Evolutionary conservation across 2,797 vertebrate genomes (phyloP).

Genomic region (Lagocephalus sceleratus): DNA sequence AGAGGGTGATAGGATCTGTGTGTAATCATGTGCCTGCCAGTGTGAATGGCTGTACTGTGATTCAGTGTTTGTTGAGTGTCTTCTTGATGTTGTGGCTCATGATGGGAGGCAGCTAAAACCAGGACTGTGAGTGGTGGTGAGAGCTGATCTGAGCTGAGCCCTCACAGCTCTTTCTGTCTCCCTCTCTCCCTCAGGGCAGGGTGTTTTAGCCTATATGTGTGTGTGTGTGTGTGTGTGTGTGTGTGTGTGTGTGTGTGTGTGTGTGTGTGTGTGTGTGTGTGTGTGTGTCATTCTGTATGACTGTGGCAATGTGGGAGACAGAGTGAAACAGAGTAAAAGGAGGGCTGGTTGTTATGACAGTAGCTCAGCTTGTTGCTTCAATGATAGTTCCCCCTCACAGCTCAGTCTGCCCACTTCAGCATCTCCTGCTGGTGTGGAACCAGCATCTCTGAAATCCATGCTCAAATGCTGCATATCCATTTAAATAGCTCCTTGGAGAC

Average conservation of each 20-base stretch:
- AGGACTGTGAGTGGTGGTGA: conserved; percentile 36
- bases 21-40: conserved; percentile 12
- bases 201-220: neutral
- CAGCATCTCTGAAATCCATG: conserved; percentile 31
- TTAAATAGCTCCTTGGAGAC: conserved; percentile 13
- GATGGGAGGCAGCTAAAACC: conserved; percentile 45
- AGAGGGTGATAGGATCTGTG: conserved; percentile 4
- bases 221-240: neutral
- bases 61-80: conserved; percentile 29
- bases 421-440: conserved; percentile 33
- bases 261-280: conserved; percentile 26
- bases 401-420: conserved; percentile 30
- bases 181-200: conserved; percentile 13
- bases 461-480: conserved; percentile 20
- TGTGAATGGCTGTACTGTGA: conserved; percentile 42
- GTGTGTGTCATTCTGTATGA: conserved; percentile 41
- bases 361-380: conserved; percentile 60
- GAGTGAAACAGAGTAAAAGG: conserved; percentile 44
- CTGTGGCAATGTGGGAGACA: conserved; percentile 50
- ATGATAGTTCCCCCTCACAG: conserved; percentile 29
- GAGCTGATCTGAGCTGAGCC: conserved; percentile 45
- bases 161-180: conserved; percentile 12
- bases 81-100: conserved; percentile 42
- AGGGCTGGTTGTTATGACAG: conserved; percentile 57
- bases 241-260: neutral